Evolutionary conservation across 1,140 invertebrate genomes (phyloP).

Genomic region (Alviniconcha marisindica): DNA sequence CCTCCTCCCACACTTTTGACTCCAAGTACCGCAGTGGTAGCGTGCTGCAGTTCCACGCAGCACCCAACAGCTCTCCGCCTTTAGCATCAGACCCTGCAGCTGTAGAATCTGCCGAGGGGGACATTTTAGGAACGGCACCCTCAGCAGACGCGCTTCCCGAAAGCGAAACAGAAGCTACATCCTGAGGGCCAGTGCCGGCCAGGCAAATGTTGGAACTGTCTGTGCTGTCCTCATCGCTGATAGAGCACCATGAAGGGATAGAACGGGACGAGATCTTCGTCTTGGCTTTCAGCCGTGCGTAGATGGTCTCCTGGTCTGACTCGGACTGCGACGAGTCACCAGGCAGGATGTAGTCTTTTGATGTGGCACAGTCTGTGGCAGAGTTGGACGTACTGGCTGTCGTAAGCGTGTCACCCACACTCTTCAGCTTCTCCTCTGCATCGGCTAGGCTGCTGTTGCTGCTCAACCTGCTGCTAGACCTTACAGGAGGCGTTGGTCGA

Average conservation of each 20-base stretch:
- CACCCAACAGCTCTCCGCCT: slow-evolving; percentile 13
- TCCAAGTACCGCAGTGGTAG: slow-evolving; percentile 38
- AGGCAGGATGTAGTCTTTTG: slow-evolving; percentile 39
- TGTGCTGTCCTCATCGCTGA: slow-evolving; percentile 61
- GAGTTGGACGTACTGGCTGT: background rate
- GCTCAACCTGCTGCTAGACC: slow-evolving; percentile 32
- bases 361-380: background rate
- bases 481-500: slow-evolving; percentile 56
- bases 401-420: background rate
- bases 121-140: background rate
- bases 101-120: background rate
- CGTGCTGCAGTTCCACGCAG: slow-evolving; percentile 31
- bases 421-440: background rate
- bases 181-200: background rate
- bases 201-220: slow-evolving; percentile 26
- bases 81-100: background rate
- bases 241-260: slow-evolving; percentile 59
- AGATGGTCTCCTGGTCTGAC: slow-evolving; percentile 68
- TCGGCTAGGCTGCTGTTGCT: slow-evolving; percentile 48
- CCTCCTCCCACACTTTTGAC: slow-evolving; percentile 42
- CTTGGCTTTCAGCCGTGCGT: slow-evolving; percentile 59
- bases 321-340: slow-evolving; percentile 63
- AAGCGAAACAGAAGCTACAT: slow-evolving; percentile 24
- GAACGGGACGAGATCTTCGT: slow-evolving; percentile 55
- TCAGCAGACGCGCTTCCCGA: slow-evolving; percentile 16